Percentiles rank a stretch among this genome's conserved stretches.
These are phyloP conservation scores for Eueremaeus valkanovi DNA, from an alignment of 2,888 invertebrate species.

Conservation along the genomic window DNA sequence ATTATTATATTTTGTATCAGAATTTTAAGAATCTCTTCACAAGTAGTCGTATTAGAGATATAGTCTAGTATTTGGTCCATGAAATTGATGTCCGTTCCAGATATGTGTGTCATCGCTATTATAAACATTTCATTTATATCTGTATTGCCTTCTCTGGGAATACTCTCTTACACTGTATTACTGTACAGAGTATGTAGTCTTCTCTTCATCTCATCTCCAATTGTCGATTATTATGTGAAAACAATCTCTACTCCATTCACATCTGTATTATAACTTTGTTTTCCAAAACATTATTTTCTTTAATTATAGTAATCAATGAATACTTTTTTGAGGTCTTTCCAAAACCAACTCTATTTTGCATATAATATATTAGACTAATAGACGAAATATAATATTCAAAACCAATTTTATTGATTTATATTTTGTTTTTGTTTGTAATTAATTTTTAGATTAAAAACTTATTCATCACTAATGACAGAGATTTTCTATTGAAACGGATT, in stretches of 20 bases:
- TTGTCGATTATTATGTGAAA: conserved; percentile 11
- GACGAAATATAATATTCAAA: not conserved
- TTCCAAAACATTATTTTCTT: not conserved
- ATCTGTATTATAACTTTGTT: not conserved
- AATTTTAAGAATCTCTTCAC: not conserved
- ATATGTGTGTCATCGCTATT: conserved; percentile 18
- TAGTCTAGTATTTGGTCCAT: not conserved
- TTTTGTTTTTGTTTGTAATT: not conserved
- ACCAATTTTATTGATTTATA: not conserved
- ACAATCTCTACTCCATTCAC: not conserved
- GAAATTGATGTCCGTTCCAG: conserved; percentile 4
- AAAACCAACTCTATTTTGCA: not conserved
- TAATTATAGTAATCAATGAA: not conserved
- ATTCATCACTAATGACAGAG: not conserved
- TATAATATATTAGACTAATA: not conserved
- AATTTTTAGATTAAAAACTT: not conserved
- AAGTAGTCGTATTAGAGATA: too few relatives aligned
- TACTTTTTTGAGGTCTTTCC: not conserved
- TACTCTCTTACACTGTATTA: too few relatives aligned
- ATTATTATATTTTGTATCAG: conserved; percentile 19
- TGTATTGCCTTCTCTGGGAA: not conserved
- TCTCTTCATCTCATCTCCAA: not conserved
- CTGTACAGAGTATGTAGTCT: not conserved
- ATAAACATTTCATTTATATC: not conserved
- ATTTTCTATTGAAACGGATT: not conserved